phyloP scores from a whole-genome alignment of 2,888 invertebrate species.

The Tanypteryx hageni region DNA sequence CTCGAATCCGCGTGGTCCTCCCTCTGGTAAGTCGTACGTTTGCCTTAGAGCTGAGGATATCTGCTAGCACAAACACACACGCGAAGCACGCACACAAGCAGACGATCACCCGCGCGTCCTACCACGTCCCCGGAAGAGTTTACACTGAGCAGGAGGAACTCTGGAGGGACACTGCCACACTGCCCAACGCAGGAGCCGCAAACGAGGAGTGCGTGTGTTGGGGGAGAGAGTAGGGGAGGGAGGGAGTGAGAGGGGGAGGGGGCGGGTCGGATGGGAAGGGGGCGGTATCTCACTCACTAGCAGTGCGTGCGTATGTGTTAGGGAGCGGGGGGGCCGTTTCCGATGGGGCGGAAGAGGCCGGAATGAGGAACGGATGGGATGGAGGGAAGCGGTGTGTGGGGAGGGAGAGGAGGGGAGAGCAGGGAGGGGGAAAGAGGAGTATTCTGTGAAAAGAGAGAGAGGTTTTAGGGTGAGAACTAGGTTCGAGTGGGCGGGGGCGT shows the following conservation, averaged over 20 bases:
- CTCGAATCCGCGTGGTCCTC: background rate
- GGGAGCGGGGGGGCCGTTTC: background rate
- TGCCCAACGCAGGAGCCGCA: slow-evolving; percentile 36
- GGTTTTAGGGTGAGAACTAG: slow-evolving; percentile 45
- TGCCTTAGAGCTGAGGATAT: background rate
- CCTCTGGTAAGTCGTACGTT: no score
- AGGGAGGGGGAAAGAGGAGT: background rate
- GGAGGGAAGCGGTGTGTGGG: background rate
- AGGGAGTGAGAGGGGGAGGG: background rate
- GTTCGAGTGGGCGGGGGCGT: background rate
- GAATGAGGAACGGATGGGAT: slow-evolving; percentile 56
- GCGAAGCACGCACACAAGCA: background rate
- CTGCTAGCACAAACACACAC: background rate
- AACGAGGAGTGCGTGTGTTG: background rate
- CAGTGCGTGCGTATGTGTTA: slow-evolving; percentile 45
- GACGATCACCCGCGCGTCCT: background rate
- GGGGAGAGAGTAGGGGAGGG: background rate
- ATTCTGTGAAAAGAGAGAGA: background rate
- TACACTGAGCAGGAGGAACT: slow-evolving; percentile 35
- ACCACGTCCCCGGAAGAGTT: slow-evolving; percentile 32
- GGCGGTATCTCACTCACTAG: slow-evolving; percentile 46
- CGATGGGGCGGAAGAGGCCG: slow-evolving; percentile 44
- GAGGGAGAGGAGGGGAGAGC: background rate
- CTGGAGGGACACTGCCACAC: slow-evolving; percentile 48
- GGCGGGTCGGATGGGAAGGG: background rate